Conservation (phyloP, 2,113 vertebrate species). For the Ciconia stormi region DNA sequence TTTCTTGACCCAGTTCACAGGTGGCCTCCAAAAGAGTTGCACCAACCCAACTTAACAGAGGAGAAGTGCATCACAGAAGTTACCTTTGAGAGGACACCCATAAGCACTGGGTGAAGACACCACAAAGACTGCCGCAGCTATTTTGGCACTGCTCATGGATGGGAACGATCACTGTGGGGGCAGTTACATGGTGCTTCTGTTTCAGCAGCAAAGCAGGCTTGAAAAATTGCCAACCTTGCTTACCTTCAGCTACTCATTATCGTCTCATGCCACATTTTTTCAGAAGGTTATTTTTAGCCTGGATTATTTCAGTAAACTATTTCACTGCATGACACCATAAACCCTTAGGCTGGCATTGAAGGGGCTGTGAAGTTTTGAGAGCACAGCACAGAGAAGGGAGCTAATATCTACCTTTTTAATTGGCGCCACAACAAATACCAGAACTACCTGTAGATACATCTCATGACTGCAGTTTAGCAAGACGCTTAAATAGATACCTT, state of each 20-base stretch:
- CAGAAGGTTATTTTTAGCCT: slow-evolving; percentile 19
- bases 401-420: not conserved
- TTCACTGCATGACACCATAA: not conserved
- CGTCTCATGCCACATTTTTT: not conserved
- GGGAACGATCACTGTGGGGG: not conserved
- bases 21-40: not conserved
- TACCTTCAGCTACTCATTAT: not conserved
- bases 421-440: not conserved
- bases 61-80: not conserved
- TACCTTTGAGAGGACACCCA: not conserved
- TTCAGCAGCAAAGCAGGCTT: not conserved
- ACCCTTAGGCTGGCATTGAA: not conserved
- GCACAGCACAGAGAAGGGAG: not conserved
- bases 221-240: not conserved
- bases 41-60: not conserved
- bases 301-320: not conserved
- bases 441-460: not conserved
- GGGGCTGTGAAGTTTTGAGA: not conserved
- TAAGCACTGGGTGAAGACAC: not conserved
- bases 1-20: not conserved
- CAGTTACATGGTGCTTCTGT: not conserved
- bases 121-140: not conserved
- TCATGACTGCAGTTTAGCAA: not conserved
- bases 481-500: not conserved
- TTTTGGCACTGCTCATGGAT: not conserved